These are phyloP conservation scores for Apeira syringaria DNA, from an alignment of 2,888 invertebrate species.

Conservation along the genomic window DNA sequence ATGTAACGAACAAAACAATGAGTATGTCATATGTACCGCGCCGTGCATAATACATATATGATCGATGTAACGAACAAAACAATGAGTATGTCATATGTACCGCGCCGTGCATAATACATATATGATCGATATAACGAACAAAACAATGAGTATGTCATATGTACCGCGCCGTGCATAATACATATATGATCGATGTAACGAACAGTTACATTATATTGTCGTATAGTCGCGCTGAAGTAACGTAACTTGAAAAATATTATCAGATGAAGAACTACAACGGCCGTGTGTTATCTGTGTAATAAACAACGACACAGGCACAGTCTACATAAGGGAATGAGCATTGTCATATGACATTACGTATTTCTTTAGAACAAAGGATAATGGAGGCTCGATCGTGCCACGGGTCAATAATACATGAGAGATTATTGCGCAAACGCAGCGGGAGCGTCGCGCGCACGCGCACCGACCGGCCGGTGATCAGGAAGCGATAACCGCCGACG, in stretches of 20 bases:
- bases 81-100: too few relatives aligned
- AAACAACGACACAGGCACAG: slow-evolving; percentile 32
- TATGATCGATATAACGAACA: too few relatives aligned
- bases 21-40: too few relatives aligned
- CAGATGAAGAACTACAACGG: slow-evolving; percentile 26
- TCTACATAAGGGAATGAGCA: slow-evolving; percentile 44
- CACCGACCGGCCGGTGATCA: slow-evolving; percentile 42
- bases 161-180: too few relatives aligned
- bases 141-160: too few relatives aligned
- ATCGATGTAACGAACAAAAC: too few relatives aligned
- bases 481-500: slow-evolving; percentile 74
- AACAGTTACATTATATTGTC: too few relatives aligned
- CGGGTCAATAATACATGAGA: slow-evolving; percentile 63
- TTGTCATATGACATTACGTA: slow-evolving; percentile 44
- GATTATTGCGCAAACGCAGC: slow-evolving; percentile 57
- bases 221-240: too few relatives aligned
- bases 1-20: too few relatives aligned
- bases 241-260: not conserved
- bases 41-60: too few relatives aligned
- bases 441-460: slow-evolving; percentile 34
- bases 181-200: too few relatives aligned
- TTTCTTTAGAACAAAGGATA: slow-evolving; percentile 60
- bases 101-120: too few relatives aligned
- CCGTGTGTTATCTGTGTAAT: slow-evolving; percentile 29
- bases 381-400: slow-evolving; percentile 46